Evolutionary conservation across 2,113 vertebrate genomes (phyloP).

Genomic region (Spea bombifrons): DNA sequence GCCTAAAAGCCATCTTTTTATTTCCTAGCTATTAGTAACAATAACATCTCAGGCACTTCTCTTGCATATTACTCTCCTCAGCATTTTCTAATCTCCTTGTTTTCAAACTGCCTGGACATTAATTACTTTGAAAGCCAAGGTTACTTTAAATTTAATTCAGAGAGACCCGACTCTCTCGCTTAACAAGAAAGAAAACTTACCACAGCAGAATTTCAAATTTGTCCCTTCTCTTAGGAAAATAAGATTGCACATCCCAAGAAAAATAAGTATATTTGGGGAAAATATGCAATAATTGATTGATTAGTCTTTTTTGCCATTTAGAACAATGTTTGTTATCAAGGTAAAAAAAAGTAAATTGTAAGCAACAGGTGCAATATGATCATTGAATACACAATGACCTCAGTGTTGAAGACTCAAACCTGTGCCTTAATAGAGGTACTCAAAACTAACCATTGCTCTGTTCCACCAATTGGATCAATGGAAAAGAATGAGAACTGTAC

Average conservation of each 20-base stretch:
- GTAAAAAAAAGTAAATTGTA: too few species aligned
- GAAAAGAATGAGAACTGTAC: too few species aligned
- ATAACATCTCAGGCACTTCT: constrained; percentile 35
- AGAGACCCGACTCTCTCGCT: constrained; percentile 33
- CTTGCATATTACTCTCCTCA: constrained; percentile 44
- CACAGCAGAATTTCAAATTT: constrained; percentile 16
- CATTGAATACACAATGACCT: too few species aligned
- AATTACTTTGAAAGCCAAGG: constrained; percentile 48
- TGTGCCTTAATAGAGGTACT: too few species aligned
- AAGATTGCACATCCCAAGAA: constrained; percentile 1
- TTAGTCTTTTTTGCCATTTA: too few species aligned
- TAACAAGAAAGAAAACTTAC: constrained; percentile 34
- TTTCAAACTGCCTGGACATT: constrained; percentile 43
- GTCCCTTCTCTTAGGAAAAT: constrained; percentile 8
- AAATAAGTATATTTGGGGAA: not conserved
- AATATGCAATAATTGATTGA: not conserved
- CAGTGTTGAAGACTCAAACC: too few species aligned
- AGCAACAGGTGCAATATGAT: too few species aligned
- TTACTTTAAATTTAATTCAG: constrained; percentile 49
- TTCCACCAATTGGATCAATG: too few species aligned
- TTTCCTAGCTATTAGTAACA: constrained; percentile 38
- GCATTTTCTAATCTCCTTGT: constrained; percentile 47
- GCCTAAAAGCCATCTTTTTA: constrained; percentile 28
- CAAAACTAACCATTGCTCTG: too few species aligned
- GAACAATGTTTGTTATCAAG: too few species aligned